These are phyloP conservation scores for Ectemnius cavifrons DNA, from an alignment of 2,888 invertebrate species.

Conservation along the genomic window DNA sequence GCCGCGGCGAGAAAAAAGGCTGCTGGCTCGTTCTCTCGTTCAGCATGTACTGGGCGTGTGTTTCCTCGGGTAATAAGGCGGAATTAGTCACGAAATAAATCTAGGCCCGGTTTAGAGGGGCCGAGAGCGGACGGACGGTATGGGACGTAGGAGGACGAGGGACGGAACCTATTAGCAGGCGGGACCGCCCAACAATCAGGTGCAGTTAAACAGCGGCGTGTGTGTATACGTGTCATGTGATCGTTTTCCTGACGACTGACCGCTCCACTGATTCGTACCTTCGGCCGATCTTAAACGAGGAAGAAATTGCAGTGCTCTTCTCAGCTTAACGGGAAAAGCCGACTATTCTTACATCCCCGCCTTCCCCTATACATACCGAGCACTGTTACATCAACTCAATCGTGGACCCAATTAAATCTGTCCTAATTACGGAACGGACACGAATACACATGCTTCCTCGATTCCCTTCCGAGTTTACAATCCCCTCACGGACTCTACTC, in stretches of 20 bases:
- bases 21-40: too few species aligned
- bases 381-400: background rate
- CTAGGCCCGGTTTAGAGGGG: conserved; percentile 45
- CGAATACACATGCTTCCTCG: too few species aligned
- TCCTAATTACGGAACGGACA: background rate
- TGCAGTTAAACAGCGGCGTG: conserved; percentile 53
- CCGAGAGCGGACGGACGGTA: background rate
- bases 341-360: background rate
- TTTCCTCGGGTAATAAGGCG: conserved; percentile 68
- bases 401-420: background rate
- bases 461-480: too few species aligned
- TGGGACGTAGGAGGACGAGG: conserved; percentile 38
- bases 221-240: conserved; percentile 14
- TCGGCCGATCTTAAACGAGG: background rate
- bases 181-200: conserved; percentile 67
- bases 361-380: background rate
- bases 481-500: too few species aligned
- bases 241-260: conserved; percentile 26
- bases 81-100: conserved; percentile 72
- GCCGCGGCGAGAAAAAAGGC: too few species aligned
- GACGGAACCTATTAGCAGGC: conserved; percentile 63
- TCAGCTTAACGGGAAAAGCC: background rate
- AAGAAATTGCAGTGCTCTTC: background rate
- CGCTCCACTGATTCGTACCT: conserved; percentile 9
- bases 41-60: conserved; percentile 19